Evolutionary conservation across 2,797 vertebrate genomes (phyloP).

Genomic region (Cyprinodon diabolis): DNA sequence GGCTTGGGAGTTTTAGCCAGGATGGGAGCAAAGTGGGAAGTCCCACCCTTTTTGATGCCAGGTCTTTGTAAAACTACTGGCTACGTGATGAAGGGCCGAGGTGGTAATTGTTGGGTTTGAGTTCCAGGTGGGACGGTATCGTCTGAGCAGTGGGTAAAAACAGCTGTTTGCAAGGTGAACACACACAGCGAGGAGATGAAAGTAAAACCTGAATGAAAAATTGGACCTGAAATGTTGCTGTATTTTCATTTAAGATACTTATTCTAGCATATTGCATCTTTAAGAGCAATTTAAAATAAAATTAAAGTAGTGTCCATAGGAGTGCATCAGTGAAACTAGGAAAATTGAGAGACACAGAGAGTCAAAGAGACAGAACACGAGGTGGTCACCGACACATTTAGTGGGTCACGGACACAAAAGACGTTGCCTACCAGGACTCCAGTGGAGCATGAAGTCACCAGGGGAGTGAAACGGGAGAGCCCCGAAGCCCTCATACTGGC

Average conservation of each 20-base stretch:
- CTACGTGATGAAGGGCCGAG: conserved; percentile 48
- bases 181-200: conserved; percentile 8
- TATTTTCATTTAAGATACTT: not conserved
- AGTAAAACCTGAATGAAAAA: conserved; percentile 1
- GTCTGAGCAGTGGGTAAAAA: conserved; percentile 51
- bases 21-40: conserved; percentile 56
- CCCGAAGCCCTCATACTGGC: conserved; percentile 69
- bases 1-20: conserved; percentile 55
- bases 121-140: conserved; percentile 69
- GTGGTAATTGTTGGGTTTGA: conserved; percentile 72
- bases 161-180: conserved; percentile 60
- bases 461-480: conserved; percentile 79
- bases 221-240: not conserved
- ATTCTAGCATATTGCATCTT: not conserved
- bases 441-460: conserved; percentile 81
- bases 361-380: conserved; percentile 54
- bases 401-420: conserved; percentile 83
- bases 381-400: conserved; percentile 77
- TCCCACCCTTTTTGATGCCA: conserved; percentile 62
- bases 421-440: conserved; percentile 79
- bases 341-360: conserved; percentile 53
- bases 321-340: conserved; percentile 31
- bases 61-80: conserved; percentile 53
- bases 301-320: conserved; percentile 7
- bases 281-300: conserved; percentile 8